Evolutionary conservation across 23 tunicate genomes (phyloP), one percentile per base, ranked within the genome.

Genomic region (Corella eumyota): DNA sequence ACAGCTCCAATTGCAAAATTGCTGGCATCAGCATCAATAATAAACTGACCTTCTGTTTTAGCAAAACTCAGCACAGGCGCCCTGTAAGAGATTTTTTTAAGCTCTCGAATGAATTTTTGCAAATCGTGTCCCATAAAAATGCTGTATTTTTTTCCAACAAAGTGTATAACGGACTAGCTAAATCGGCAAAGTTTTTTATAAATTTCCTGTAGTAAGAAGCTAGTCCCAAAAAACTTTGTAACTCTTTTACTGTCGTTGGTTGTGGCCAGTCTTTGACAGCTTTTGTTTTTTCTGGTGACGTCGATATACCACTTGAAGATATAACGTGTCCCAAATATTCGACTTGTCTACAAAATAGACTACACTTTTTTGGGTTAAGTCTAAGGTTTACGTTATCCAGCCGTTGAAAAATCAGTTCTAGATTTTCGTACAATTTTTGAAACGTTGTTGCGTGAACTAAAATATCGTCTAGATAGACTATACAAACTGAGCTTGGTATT

Each of bases 301-400:
- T 13, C 23, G 21, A 20, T 6, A 19, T 7, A 13, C 24, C 24
- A n/a, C 23, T 15, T 9, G 7, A 6, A 20, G 11, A 9, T 22
- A 22, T 22, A 15, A 53, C 59, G 59, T 53, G 59, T 17, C 59
- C 59, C 23, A 53, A 20, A 22, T 11, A 53, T 53, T 53, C n/a
- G 25, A 20, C n/a, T 22, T 53, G 9, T 19, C 59, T 22, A 9
- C 25, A 6, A 53, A 53, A 53, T 19, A 53, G 23, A 19, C 9
- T 11, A 53, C 22, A 53, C n/a, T 53, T 53, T 6, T 22, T 53
- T 53, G 59, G 59, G 7, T 53, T 53, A 6, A 53, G 23, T 22
- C n/a, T 53, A 22, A 53, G 59, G 21, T 7, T 22, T 17, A 22
- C 59, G n/a, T 53, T 9, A 13, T 7, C 9, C 9, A 53, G 23